phyloP scores from a whole-genome alignment of 2,888 invertebrate species.

The Drosophila multiciliata region DNA sequence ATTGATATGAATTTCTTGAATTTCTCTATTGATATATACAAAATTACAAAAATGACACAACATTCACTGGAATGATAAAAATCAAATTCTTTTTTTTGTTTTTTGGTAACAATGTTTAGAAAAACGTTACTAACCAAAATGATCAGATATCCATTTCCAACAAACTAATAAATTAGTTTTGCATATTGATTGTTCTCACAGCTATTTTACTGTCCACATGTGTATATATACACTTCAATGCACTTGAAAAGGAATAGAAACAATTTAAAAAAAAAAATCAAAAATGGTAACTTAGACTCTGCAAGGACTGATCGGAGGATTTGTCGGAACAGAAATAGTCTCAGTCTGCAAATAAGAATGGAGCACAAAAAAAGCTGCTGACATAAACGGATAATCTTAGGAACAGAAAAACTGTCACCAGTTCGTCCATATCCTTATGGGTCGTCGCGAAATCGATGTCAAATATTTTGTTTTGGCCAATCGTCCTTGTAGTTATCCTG shows the following conservation, averaged over 20 bases:
- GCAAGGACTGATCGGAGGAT: background rate
- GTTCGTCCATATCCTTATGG: background rate
- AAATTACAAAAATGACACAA: background rate
- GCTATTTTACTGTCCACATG: background rate
- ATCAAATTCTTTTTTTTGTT: background rate
- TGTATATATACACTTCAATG: background rate
- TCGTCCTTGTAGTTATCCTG: background rate
- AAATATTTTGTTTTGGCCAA: background rate
- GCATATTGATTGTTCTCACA: background rate
- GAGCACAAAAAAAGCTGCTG: background rate
- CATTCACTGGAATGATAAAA: background rate
- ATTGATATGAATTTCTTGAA: too few relatives aligned
- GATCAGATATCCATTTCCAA: background rate
- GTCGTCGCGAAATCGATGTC: background rate
- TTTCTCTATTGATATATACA: too few relatives aligned
- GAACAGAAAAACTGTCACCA: background rate
- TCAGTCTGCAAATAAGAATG: background rate
- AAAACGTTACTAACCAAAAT: background rate
- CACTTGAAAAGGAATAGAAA: background rate
- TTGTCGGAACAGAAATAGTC: background rate
- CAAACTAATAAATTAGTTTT: background rate
- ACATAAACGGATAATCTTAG: background rate
- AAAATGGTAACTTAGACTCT: background rate
- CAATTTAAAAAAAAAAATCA: background rate
- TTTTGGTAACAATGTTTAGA: background rate